Percentiles rank a stretch among this genome's conserved stretches.
These are phyloP conservation scores for Pelusios castaneus DNA, from an alignment of 2,113 vertebrate species.

Conservation along the genomic window DNA sequence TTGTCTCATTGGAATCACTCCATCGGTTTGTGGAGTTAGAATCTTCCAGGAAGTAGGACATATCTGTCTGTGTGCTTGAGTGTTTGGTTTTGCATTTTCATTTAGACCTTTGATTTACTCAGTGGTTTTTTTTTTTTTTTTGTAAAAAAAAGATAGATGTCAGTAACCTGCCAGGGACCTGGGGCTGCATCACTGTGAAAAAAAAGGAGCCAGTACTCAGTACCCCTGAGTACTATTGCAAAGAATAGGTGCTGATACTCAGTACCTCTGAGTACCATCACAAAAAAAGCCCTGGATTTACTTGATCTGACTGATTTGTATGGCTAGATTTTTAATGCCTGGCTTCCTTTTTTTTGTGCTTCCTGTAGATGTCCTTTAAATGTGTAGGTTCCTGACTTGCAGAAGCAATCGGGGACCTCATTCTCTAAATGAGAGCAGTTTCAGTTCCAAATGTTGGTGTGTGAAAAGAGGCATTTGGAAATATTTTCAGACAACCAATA, in stretches of 20 bases:
- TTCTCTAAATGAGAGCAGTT: neutral
- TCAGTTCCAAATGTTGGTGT: neutral
- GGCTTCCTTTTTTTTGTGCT: accelerated
- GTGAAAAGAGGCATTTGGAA: neutral
- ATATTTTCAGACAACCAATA: neutral
- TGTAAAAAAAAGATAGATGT: too few relatives aligned
- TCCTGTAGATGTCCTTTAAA: neutral
- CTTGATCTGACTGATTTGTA: neutral
- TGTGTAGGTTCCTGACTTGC: neutral
- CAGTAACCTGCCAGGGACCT: too few relatives aligned
- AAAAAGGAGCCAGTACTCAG: too few relatives aligned
- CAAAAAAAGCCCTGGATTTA: too few relatives aligned
- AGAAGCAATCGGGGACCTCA: neutral
- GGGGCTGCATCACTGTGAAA: too few relatives aligned
- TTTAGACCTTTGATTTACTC: neutral
- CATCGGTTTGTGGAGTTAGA: neutral
- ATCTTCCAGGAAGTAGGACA: neutral
- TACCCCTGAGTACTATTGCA: too few relatives aligned
- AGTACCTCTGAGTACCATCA: too few relatives aligned
- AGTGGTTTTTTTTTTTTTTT: too few relatives aligned
- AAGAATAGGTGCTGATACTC: too few relatives aligned
- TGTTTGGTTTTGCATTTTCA: neutral
- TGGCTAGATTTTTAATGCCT: neutral
- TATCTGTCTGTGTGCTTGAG: neutral
- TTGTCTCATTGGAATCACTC: neutral